phyloP scores from a whole-genome alignment of 2,888 invertebrate genomes.

The Gasteruption jaculator region DNA sequence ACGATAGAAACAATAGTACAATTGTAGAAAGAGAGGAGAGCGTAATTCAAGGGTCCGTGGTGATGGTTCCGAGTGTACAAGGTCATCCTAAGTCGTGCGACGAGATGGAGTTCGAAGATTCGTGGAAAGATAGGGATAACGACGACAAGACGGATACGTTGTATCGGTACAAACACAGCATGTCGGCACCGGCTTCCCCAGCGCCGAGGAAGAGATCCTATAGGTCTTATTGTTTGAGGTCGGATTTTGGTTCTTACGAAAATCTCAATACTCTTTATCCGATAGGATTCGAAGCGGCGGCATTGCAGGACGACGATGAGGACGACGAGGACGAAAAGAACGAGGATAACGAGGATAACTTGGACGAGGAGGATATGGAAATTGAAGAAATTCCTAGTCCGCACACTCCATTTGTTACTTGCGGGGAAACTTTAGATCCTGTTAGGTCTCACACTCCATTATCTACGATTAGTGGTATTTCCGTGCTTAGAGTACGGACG shows the following conservation, averaged over 20 bases:
- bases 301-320: constrained; percentile 41
- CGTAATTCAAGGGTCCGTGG: constrained; percentile 21
- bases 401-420: constrained; percentile 35
- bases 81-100: constrained; percentile 15
- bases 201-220: constrained; percentile 27
- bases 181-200: constrained; percentile 43
- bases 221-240: constrained; percentile 34
- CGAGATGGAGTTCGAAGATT: constrained; percentile 11
- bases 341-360: constrained; percentile 52
- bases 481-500: constrained; percentile 36
- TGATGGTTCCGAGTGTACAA: constrained; percentile 10
- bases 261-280: constrained; percentile 40
- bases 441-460: constrained; percentile 37
- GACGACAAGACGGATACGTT: constrained; percentile 12
- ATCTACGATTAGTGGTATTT: constrained; percentile 39
- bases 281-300: constrained; percentile 34
- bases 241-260: constrained; percentile 40
- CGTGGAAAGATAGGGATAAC: constrained; percentile 13
- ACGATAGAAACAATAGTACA: constrained; percentile 11
- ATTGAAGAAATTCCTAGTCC: constrained; percentile 41
- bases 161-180: constrained; percentile 41
- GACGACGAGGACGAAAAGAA: constrained; percentile 43
- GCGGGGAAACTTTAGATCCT: constrained; percentile 27
- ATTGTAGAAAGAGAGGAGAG: constrained; percentile 24
- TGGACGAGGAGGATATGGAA: constrained; percentile 50